Percentiles rank a stretch among this genome's conserved stretches.
Evolutionary conservation across 2,113 vertebrate genomes (phyloP).

Genomic region (Hemibates koningsi): DNA sequence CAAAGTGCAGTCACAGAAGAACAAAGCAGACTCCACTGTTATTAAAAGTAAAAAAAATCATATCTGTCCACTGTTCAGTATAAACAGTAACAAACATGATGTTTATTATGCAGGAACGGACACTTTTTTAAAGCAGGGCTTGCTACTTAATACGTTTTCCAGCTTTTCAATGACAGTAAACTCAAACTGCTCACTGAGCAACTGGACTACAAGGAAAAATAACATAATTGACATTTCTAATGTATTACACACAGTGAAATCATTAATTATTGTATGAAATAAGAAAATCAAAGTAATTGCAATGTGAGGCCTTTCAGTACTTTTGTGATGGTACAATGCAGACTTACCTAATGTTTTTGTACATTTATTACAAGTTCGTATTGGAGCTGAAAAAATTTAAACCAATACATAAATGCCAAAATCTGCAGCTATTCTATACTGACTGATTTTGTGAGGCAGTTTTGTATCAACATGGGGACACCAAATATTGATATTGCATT

Average conservation of each 20-base stretch:
- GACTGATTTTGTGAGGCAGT: neutral
- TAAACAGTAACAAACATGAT: neutral
- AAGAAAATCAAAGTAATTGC: neutral
- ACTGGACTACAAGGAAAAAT: neutral
- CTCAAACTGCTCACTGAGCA: neutral
- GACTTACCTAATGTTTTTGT: neutral
- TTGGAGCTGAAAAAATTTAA: neutral
- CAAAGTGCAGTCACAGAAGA: neutral
- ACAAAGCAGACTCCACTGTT: neutral
- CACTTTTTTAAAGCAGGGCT: neutral
- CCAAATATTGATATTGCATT: neutral
- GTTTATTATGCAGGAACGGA: neutral
- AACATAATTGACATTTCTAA: neutral
- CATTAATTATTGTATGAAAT: neutral
- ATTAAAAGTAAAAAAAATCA: neutral
- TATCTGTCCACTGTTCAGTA: neutral
- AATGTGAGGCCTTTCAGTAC: neutral
- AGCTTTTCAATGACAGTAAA: neutral
- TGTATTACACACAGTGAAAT: accelerated
- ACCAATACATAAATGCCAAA: neutral
- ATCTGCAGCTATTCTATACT: neutral
- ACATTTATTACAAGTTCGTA: neutral
- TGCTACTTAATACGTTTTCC: neutral
- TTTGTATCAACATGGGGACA: neutral
- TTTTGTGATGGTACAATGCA: neutral